Evolutionary conservation across 1,140 invertebrate species (phyloP), one percentile per base, ranked within the genome.

Genomic region (Daktulosphaira vitifoliae): DNA sequence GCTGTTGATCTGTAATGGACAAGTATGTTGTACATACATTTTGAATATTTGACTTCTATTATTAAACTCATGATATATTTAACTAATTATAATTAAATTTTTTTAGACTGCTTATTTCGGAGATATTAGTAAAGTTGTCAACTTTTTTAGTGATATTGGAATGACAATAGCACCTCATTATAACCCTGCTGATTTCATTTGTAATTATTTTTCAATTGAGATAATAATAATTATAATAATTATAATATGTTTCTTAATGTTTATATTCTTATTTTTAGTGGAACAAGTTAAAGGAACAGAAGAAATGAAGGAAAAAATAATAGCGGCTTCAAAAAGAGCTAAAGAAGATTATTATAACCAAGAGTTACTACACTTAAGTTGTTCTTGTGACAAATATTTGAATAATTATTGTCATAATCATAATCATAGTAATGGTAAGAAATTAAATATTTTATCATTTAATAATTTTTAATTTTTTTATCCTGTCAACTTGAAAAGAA

Each of bases 171-270:
- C 85, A 70, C 82, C 85, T 3, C 85, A 90, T 74, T 91, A 90
- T 73, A 91, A 91, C 77, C 89, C 89, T 20, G 89, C 89, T 1
- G 89, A 92, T 74, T 90, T 90, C 74, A 88, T 91, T 70, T 77
- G 88, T 91, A 79, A 86, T 86, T 81, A 67, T 65, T 4, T 13
- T 44, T 20, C 11, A 20, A 13, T 33, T 16, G 11, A 9, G 33
- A 49, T 11, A 2, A 44, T 22, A 42, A 13, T n/a, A 15, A 16
- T n/a, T 11, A 20, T 16, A 26, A 52, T 37, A 2, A 38, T 50
- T 15, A 48, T 37, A 37, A 66, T 29, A 5, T 62, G 37, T 62
- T 7, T 48, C 48, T 46, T 42, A 1, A 16, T 39, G 1, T 44
- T 53, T 20, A 3, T 54, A 39, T 53, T 48, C 25, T n/a, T 26